Evolutionary conservation across 2,888 invertebrate species (phyloP).

Genomic region (Drosophila niveifrons): DNA sequence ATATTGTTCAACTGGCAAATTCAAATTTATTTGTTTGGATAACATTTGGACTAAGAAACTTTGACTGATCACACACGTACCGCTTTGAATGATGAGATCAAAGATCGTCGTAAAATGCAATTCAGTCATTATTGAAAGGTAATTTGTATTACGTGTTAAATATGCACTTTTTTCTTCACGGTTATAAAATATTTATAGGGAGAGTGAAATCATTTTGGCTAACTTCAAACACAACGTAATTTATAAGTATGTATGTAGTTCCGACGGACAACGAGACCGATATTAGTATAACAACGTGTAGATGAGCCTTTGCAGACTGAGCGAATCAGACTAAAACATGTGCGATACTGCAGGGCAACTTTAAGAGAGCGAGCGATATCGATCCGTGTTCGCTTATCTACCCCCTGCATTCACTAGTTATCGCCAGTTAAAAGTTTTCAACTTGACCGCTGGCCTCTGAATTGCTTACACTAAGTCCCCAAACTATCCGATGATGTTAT

Average conservation of each 20-base stretch:
- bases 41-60: slow-evolving; percentile 9
- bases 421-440: slow-evolving; percentile 58
- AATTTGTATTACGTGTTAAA: slow-evolving; percentile 14
- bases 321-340: slow-evolving; percentile 46
- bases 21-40: neutral
- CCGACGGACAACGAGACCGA: slow-evolving; percentile 52
- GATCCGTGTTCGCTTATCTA: slow-evolving; percentile 61
- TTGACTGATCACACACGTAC: slow-evolving; percentile 50
- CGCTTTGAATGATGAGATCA: slow-evolving; percentile 75
- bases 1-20: neutral
- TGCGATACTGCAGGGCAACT: slow-evolving; percentile 35
- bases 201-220: slow-evolving; percentile 51
- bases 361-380: slow-evolving; percentile 22
- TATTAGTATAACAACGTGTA: slow-evolving; percentile 43
- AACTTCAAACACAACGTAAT: slow-evolving; percentile 42
- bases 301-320: slow-evolving; percentile 36
- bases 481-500: slow-evolving; percentile 29
- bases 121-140: slow-evolving; percentile 62
- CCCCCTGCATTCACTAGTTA: slow-evolving; percentile 44
- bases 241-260: slow-evolving; percentile 44
- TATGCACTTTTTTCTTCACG: slow-evolving; percentile 25
- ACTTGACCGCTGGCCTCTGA: slow-evolving; percentile 56
- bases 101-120: slow-evolving; percentile 73
- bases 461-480: slow-evolving; percentile 47
- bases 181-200: slow-evolving; percentile 26